A percentile compares a stretch with the other conserved stretches of the same genome.
These are phyloP conservation scores for Elymnias hypermnestra DNA, from an alignment of 1,140 invertebrate species.

Conservation along the genomic window DNA sequence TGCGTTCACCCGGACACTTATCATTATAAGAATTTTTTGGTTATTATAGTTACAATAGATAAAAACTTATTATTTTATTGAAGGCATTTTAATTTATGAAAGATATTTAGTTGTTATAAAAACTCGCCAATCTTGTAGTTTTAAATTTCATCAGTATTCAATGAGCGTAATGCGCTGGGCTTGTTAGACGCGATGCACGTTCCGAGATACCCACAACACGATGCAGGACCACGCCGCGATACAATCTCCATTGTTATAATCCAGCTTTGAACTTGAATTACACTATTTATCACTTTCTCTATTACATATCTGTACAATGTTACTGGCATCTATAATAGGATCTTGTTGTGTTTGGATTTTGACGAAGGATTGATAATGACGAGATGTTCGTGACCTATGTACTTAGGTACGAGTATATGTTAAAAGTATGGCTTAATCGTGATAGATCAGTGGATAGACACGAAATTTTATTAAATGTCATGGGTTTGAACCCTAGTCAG, in stretches of 20 bases:
- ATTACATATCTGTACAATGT: conserved; percentile 1
- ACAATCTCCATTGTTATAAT: conserved; percentile 40
- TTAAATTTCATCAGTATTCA: conserved; percentile 2
- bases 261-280: conserved; percentile 23
- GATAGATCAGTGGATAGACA: too few species aligned
- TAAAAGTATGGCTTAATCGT: too few species aligned
- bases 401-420: not conserved
- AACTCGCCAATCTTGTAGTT: not conserved
- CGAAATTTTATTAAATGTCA: too few species aligned
- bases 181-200: conserved; percentile 50
- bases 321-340: conserved; percentile 14
- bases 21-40: too few species aligned
- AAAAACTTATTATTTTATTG: too few species aligned
- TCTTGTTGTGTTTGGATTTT: not conserved
- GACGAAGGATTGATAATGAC: not conserved
- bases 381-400: not conserved
- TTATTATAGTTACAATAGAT: too few species aligned
- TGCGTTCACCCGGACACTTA: too few species aligned
- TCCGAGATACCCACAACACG: conserved; percentile 31
- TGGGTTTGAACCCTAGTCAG: too few species aligned
- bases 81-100: too few species aligned
- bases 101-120: too few species aligned
- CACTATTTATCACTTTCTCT: conserved; percentile 26
- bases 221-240: conserved; percentile 19
- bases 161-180: conserved; percentile 3